Evolutionary conservation across 2,113 vertebrate genomes (phyloP).

Genomic region (Promerops cafer): DNA sequence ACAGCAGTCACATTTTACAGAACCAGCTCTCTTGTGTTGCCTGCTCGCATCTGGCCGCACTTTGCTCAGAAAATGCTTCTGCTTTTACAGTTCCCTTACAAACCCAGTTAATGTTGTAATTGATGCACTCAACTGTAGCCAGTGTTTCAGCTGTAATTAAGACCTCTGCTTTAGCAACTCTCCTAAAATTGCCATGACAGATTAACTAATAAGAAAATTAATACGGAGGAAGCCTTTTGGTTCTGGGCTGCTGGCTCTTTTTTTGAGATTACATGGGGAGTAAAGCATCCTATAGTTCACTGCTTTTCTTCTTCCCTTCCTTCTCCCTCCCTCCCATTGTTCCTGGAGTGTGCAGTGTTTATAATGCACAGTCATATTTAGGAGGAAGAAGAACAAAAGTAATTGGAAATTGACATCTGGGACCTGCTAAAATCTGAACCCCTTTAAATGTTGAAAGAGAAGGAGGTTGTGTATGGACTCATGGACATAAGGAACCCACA

Average conservation of each 20-base stretch:
- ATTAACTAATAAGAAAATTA: constrained; percentile 58
- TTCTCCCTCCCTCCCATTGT: not conserved
- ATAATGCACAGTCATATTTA: not conserved
- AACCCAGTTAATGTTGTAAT: constrained; percentile 23
- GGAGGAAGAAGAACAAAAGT: not conserved
- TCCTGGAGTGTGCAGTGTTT: not conserved
- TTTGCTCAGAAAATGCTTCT: not conserved
- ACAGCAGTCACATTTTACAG: not conserved
- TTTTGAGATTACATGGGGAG: not conserved
- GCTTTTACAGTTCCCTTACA: not conserved
- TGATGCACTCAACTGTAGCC: constrained; percentile 16
- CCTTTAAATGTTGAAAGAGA: not conserved
- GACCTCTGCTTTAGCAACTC: constrained; percentile 32
- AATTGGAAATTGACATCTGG: not conserved
- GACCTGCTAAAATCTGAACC: not conserved
- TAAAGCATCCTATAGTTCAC: not conserved
- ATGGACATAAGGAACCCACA: not conserved
- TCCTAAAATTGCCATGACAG: constrained; percentile 29
- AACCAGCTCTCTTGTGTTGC: not conserved
- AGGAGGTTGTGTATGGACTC: not conserved
- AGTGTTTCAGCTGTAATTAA: constrained; percentile 29
- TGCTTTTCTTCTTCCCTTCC: not conserved
- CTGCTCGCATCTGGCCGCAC: not conserved
- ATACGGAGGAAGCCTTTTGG: constrained; percentile 14
- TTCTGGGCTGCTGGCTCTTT: not conserved